Base-by-base conservation (phyloP, 2,797 vertebrate species). In the Hippocampus kuda region DNA sequence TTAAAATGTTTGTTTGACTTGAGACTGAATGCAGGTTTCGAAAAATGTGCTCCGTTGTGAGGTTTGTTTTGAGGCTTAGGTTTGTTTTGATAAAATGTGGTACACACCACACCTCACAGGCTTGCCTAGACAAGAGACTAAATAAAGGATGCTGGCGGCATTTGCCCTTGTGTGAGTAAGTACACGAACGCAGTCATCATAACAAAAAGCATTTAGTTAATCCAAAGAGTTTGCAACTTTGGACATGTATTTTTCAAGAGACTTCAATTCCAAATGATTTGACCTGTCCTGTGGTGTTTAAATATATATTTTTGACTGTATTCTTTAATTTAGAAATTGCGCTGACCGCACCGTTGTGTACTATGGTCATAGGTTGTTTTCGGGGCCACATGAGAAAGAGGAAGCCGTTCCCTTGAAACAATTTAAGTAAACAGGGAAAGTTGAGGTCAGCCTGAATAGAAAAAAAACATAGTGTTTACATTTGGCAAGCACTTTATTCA, bases 1-100 rank as follows among this genome's bases (percentile, higher is more conserved):
- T 60, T 30, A 59, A 77, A 81, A 79, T 68, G 75, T 75, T 75
- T 82, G 80, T 84, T 76, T 83, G 65, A 81, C 66, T 65, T 66
- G 67, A 60, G 27, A 60, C 15, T 8, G 16, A 60, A 60, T 18
- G 27, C 27, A 34, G 3, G 59, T 34, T 34, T 60, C 8, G 15
- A 60, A 34, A 7, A 74, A 22, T 26, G 15, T 27, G n/a, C 15
- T 10, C 44, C 63, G 26, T 26, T 48, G n/a, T 64, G 3, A 7
- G 62, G 2, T 64, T 44, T 46, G 42, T 65, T n/a, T 46, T n/a
- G 15, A 65, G 69, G 71, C 27, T 30, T 60, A 2, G 13, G 74
- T 79, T 68, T 76, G 74, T 69, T 73, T 70, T 73, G 27, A 70
- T 69, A 78, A 75, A 57, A 78, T 69, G 70, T 79, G 51, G 67